phyloP scores from a whole-genome alignment of 2,113 vertebrate genomes.

The Dipodomys merriami region DNA sequence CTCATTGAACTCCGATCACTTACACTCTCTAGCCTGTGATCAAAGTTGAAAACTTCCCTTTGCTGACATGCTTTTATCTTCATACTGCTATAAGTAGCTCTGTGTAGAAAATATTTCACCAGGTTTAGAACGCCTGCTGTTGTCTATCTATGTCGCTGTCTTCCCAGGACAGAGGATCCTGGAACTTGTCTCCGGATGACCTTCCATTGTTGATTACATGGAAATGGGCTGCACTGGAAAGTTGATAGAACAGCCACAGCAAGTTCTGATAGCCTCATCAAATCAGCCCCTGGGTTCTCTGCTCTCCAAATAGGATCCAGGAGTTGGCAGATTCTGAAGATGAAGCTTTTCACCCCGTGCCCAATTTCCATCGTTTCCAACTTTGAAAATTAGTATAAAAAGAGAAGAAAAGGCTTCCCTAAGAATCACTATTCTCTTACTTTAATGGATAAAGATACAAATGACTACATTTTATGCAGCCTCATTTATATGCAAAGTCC shows the following conservation, averaged over 20 bases:
- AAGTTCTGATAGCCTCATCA: neutral
- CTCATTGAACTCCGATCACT: neutral
- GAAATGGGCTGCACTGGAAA: neutral
- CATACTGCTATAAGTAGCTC: neutral
- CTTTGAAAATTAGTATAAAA: neutral
- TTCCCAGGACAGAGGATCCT: neutral
- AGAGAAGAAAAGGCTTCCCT: neutral
- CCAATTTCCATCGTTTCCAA: neutral
- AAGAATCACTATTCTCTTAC: neutral
- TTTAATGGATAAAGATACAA: constrained; percentile 17
- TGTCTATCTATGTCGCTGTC: neutral
- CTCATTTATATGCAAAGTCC: neutral
- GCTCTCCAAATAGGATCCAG: neutral
- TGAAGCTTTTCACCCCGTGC: neutral
- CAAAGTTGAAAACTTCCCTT: neutral
- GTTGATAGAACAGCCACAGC: neutral
- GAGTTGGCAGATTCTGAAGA: neutral
- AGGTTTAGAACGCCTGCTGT: neutral
- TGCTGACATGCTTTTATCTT: neutral
- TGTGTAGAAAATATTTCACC: neutral
- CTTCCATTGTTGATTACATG: neutral
- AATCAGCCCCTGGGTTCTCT: neutral
- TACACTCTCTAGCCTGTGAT: neutral
- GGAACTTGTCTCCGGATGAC: neutral
- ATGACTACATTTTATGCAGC: neutral